Base-by-base conservation (phyloP, 2,113 vertebrate genomes). In the Phalacrocorax pelagicus region DNA sequence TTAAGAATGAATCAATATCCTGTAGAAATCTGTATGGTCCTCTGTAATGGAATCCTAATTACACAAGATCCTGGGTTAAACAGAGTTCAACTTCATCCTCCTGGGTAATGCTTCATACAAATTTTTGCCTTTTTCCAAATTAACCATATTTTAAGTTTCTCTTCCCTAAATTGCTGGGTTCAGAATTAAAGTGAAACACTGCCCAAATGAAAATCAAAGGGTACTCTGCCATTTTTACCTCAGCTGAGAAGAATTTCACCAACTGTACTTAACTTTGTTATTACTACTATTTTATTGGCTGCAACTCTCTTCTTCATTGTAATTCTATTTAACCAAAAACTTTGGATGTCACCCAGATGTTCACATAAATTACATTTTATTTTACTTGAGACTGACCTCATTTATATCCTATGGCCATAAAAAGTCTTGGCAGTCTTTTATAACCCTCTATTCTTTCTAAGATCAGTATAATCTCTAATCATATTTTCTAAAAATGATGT, bases 171-270 rank as follows among this genome's bases (percentile, higher is more conserved):
- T 94, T 96, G 23, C 54, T 81, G 40, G 71, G 34, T 96, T 88
- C 4, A 6, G 58, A 92, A 52, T 89, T 44, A 81, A 71, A 62
- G 58, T 16, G 30, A 77, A 91, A 61, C 32, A 32, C 6, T 69
- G 57, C 5, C 47, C 66, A 84, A 51, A 82, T 23, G 36, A 84
- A 95, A 95, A 79, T 63, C 83, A 96, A 92, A 87, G 55, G 34
- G 26, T 81, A 55, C 44, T 57, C 23, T 87, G 57, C 47, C 4
- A 3, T 69, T 91, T 94, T 89, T 95, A 71, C 59, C 47, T 71
- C 93, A 94, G 58, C 36, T 69, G 54, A 90, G 73, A 94, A 94
- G 63, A 91, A 95, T 94, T 96, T 86, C 27, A 80, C 58, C 46
- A 69, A 23, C 71, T 55, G 15, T 86, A 79, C 8, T 74, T 92